Evolutionary conservation across 2,113 vertebrate species (phyloP).

Genomic region (Laticauda laticaudata): DNA sequence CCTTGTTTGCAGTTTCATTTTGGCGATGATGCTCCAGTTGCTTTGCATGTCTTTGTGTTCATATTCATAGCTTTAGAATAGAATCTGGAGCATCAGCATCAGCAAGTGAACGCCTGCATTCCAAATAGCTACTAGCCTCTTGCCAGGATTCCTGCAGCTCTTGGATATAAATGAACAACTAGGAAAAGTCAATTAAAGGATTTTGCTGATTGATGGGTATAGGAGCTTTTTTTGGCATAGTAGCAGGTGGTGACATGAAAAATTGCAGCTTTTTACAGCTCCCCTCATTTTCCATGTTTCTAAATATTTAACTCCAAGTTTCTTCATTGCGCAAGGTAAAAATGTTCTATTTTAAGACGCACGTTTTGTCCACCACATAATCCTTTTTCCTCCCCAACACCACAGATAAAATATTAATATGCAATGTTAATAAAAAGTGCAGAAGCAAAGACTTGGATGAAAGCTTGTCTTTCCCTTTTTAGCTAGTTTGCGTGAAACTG

Average conservation of each 20-base stretch:
- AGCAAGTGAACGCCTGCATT: not conserved
- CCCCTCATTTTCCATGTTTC: not conserved
- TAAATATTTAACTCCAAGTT: constrained; percentile 26
- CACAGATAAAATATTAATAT: constrained; percentile 20
- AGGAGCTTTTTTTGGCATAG: not conserved
- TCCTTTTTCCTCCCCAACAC: not conserved
- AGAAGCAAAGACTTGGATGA: constrained; percentile 1
- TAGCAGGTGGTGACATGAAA: not conserved
- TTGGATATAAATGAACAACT: not conserved
- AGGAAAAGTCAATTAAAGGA: constrained; percentile 15
- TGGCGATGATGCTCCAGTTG: not conserved
- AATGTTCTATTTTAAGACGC: constrained; percentile 20
- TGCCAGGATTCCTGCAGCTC: not conserved
- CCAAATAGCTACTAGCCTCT: not conserved
- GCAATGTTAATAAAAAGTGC: not conserved
- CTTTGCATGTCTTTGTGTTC: not conserved
- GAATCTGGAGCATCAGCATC: not conserved
- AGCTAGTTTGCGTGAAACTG: not conserved
- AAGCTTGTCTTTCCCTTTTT: not conserved
- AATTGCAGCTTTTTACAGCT: not conserved
- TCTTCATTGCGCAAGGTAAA: not conserved
- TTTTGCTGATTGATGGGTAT: constrained; percentile 1
- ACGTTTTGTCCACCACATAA: not conserved
- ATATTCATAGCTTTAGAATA: not conserved
- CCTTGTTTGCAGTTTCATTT: not conserved